Conservation (phyloP, 2,797 vertebrate genomes). For the Pelobates cultripes region DNA sequence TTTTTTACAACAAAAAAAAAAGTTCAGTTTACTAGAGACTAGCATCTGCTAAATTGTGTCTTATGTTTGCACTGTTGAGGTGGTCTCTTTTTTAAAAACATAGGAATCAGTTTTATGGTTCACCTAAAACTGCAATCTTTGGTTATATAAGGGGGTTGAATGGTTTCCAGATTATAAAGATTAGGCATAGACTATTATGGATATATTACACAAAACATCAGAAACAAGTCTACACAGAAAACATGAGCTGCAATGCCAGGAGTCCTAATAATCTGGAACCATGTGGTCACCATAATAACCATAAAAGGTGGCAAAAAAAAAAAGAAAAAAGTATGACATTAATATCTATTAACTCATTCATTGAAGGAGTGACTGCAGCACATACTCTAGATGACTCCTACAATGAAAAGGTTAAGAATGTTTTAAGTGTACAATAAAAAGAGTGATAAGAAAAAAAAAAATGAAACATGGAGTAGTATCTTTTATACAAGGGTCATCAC, state of each 20-base stretch:
- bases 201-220: neutral
- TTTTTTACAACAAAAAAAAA: constrained; percentile 87
- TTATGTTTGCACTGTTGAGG: constrained; percentile 86
- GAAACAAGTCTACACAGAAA: constrained; percentile 2
- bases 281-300: constrained; percentile 61
- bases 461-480: constrained; percentile 26
- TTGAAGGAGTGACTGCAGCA: constrained; percentile 12
- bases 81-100: constrained; percentile 83
- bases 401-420: constrained; percentile 81
- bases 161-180: constrained; percentile 48
- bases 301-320: constrained; percentile 74
- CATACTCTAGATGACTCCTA: constrained; percentile 58
- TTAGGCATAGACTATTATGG: constrained; percentile 20
- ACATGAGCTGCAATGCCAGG: constrained; percentile 27
- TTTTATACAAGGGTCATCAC: constrained; percentile 58
- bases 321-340: constrained; percentile 55
- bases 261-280: constrained; percentile 49
- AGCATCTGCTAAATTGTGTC: constrained; percentile 87
- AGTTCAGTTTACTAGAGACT: constrained; percentile 93
- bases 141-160: constrained; percentile 68
- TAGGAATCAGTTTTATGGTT: constrained; percentile 90
- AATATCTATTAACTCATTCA: constrained; percentile 36
- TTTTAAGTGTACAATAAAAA: constrained; percentile 82
- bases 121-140: constrained; percentile 86
- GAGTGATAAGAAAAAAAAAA: constrained; percentile 66